Conservation (phyloP, 2,113 vertebrate genomes). For the Periophthalmus modestus region DNA sequence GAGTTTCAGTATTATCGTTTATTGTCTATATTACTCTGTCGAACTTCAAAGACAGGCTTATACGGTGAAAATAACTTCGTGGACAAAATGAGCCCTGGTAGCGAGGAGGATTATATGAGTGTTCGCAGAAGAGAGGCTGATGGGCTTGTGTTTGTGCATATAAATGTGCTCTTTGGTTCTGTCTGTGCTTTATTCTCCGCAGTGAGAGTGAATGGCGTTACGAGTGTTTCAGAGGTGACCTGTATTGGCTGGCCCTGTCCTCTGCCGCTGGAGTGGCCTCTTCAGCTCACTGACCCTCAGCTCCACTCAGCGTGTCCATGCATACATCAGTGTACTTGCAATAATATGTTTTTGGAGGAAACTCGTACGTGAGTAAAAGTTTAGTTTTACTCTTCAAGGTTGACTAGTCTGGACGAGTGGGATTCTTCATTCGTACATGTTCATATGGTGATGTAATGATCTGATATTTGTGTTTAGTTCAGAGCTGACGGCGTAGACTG, state of each 20-base stretch:
- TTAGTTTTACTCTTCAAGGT: no score
- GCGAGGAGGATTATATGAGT: slow-evolving; percentile 25
- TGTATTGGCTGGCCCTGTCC: slow-evolving; percentile 49
- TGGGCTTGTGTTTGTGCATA: slow-evolving; percentile 39
- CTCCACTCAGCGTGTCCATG: slow-evolving; percentile 55
- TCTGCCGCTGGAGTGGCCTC: slow-evolving; percentile 55
- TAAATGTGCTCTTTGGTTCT: slow-evolving; percentile 34
- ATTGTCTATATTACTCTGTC: no score
- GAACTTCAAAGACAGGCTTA: no score
- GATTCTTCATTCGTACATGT: no score
- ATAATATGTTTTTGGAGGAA: no score
- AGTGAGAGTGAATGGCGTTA: slow-evolving; percentile 51
- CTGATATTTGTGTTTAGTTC: no score
- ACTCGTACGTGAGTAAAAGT: no score
- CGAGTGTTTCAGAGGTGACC: slow-evolving; percentile 56
- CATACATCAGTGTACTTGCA: slow-evolving; percentile 7
- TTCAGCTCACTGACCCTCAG: slow-evolving; percentile 65
- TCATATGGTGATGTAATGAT: no score
- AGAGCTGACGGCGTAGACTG: no score
- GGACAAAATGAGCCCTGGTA: background rate
- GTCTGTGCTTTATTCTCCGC: slow-evolving; percentile 20
- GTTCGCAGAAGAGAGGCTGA: slow-evolving; percentile 15
- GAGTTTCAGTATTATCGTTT: no score
- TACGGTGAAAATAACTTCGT: no score
- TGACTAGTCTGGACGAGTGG: no score